phyloP scores from a whole-genome alignment of 2,888 invertebrate species.

The Parnassius mnemosyne region DNA sequence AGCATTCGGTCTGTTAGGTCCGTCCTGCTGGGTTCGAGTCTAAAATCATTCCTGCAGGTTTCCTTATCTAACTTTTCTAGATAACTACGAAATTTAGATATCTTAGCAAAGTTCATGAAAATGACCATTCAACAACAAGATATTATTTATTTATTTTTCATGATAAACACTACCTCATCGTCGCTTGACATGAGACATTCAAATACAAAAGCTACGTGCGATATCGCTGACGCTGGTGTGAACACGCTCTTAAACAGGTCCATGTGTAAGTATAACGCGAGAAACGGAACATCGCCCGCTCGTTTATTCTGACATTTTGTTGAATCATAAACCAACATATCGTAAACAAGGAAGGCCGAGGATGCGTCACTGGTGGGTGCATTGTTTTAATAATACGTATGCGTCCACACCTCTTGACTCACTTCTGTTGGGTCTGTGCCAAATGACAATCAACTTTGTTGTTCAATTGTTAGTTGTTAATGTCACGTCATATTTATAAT shows the following conservation, averaged over 20 bases:
- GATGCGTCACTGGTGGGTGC: slow-evolving; percentile 45
- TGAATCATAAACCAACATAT: slow-evolving; percentile 51
- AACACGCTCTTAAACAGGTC: not conserved
- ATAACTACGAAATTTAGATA: no score
- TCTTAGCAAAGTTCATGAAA: no score
- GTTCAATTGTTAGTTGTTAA: slow-evolving; percentile 28
- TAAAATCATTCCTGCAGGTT: no score
- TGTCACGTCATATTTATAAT: slow-evolving; percentile 10
- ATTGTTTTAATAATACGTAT: slow-evolving; percentile 54
- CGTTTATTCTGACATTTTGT: slow-evolving; percentile 39
- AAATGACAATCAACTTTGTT: slow-evolving; percentile 40
- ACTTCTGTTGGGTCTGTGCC: slow-evolving; percentile 43
- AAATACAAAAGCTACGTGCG: not conserved
- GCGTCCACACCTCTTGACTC: slow-evolving; percentile 39
- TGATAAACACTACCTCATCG: no score
- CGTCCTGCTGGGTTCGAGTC: no score
- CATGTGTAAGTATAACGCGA: slow-evolving; percentile 7
- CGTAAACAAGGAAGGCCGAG: slow-evolving; percentile 50
- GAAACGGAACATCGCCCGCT: slow-evolving; percentile 17
- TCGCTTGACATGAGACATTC: not conserved
- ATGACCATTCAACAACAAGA: no score
- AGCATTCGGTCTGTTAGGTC: no score
- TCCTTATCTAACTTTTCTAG: no score
- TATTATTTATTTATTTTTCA: no score
- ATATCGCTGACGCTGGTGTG: slow-evolving; percentile 17